phyloP scores from a whole-genome alignment of 2,797 vertebrate genomes.

The Synanceia verrucosa region DNA sequence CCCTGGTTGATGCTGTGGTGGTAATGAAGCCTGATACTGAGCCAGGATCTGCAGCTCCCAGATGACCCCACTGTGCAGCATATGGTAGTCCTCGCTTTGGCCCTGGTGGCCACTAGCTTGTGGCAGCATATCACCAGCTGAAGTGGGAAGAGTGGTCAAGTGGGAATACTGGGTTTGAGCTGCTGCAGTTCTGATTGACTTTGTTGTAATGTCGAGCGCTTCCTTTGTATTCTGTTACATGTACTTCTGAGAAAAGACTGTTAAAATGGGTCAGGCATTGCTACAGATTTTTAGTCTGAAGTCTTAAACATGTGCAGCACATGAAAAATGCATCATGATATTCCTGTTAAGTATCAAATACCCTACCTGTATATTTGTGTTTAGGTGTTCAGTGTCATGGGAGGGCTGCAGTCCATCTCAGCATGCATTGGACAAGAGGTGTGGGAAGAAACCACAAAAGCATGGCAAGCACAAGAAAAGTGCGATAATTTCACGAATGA shows the following conservation, averaged over 20 bases:
- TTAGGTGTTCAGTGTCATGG: neutral
- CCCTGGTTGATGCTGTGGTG: neutral
- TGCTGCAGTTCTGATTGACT: constrained; percentile 1
- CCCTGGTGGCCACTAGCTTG: neutral
- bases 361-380: neutral
- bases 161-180: neutral
- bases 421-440: neutral
- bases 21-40: constrained; percentile 27
- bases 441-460: neutral
- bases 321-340: neutral
- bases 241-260: neutral
- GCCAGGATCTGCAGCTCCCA: constrained; percentile 15
- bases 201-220: neutral
- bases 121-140: constrained; percentile 4
- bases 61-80: constrained; percentile 23
- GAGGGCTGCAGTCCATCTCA: neutral
- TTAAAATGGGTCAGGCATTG: constrained; percentile 40
- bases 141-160: neutral
- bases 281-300: constrained; percentile 12
- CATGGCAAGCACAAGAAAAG: too few relatives aligned
- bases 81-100: constrained; percentile 1
- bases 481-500: too few relatives aligned
- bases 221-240: constrained; percentile 12
- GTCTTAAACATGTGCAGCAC: neutral
- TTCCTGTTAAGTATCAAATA: neutral